Evolutionary conservation across 2,888 invertebrate species (phyloP), one percentile per base, ranked within the genome.

Genomic region (Drosophila greeni): DNA sequence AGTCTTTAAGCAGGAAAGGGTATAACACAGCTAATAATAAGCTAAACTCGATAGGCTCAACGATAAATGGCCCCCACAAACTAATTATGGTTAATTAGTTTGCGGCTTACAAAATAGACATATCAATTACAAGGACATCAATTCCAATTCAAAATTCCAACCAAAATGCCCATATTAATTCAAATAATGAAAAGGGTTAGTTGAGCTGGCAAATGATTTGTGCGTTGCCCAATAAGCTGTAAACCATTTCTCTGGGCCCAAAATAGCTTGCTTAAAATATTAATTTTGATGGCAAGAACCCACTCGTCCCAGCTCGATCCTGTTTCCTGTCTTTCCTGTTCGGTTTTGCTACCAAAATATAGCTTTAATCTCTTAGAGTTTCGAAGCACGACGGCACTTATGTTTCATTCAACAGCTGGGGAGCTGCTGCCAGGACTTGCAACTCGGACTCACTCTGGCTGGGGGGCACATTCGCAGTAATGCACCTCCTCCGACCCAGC

Each of bases 1-100:
- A n/a, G n/a, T n/a, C n/a, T 20, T 20, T 3, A 20, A 3, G 20
- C 2, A 20, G 2, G 11, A 37, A 37, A 18, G 18, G 1, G 37
- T 37, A 37, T 37, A 18, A 37, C 18, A 18, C 11, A 3, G 1
- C 20, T 20, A 12, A 12, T 6, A 29, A 6, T 0, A 9, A 29
- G 9, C 29, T 9, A 29, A 6, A 3, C 3, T 6, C 26, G 8
- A 26, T 26, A 9, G 5, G 9, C 29, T 29, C 0, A 29, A 11
- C 11, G 11, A 11, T 9, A 24, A 16, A n/a, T 5, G n/a, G 2
- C n/a, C n/a, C 2, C 26, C 16, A 43, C 43, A 26, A 56, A 52
- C 29, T 45, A 64, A 61, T 64, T 64, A 64, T 62, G 26, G 51
- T 45, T 64, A 64, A 52, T 62, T 62, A 36, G n/a, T 26, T 42